Conservation (phyloP, 2,888 invertebrate genomes). For the Balanococcus diminutus region DNA sequence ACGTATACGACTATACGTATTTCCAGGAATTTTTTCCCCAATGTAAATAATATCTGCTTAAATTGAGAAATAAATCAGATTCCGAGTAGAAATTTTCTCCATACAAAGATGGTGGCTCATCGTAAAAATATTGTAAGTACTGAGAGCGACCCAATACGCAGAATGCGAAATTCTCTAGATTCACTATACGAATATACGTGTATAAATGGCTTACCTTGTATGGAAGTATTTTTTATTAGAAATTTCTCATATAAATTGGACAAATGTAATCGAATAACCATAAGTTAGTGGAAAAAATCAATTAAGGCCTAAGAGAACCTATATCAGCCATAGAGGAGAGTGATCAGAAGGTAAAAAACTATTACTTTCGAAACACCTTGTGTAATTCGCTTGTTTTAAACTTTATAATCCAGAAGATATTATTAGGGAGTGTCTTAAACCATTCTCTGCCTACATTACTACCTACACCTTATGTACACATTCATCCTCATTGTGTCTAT, state of each 20-base stretch:
- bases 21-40: neutral
- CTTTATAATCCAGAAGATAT: slow-evolving; percentile 31
- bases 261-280: slow-evolving; percentile 4
- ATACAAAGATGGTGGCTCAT: neutral
- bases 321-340: neutral
- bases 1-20: neutral
- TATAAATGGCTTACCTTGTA: neutral
- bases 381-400: slow-evolving; percentile 43
- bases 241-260: neutral
- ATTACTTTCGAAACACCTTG: slow-evolving; percentile 41
- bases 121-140: neutral
- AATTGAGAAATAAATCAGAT: slow-evolving; percentile 24
- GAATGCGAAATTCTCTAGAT: neutral
- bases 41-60: neutral
- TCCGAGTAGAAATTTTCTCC: neutral
- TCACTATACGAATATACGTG: neutral
- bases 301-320: slow-evolving; percentile 20
- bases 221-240: neutral
- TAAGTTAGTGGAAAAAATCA: neutral
- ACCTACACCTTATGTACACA: slow-evolving; percentile 51
- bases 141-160: neutral
- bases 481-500: slow-evolving; percentile 51
- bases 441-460: slow-evolving; percentile 48
- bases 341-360: neutral
- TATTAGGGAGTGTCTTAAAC: slow-evolving; percentile 46